These are phyloP conservation scores for Sitta carolinensis DNA, from an alignment of 2,797 vertebrate genomes.

Conservation along the genomic window DNA sequence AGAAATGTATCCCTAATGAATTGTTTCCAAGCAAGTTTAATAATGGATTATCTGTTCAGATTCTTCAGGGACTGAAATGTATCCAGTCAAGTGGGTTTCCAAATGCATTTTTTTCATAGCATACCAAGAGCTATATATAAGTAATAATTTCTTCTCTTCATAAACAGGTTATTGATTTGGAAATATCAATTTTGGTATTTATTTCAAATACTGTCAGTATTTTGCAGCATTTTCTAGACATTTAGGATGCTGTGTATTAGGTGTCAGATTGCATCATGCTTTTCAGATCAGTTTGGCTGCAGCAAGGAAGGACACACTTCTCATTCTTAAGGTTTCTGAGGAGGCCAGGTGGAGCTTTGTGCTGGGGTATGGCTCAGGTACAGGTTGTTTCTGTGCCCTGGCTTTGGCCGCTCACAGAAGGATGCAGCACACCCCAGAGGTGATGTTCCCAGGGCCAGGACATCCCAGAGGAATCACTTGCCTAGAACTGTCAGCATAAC, in stretches of 20 bases:
- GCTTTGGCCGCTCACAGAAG: neutral
- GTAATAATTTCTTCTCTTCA: neutral
- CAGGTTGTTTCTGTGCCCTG: neutral
- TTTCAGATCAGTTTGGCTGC: neutral
- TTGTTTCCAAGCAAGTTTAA: neutral
- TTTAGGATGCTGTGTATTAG: neutral
- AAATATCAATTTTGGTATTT: neutral
- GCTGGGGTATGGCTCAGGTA: neutral
- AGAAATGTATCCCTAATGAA: neutral
- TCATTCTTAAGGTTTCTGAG: neutral
- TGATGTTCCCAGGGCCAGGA: neutral
- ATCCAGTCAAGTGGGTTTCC: neutral
- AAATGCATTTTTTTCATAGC: neutral
- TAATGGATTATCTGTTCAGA: neutral
- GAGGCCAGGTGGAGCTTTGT: neutral
- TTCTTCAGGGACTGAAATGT: neutral
- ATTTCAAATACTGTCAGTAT: neutral
- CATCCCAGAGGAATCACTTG: neutral
- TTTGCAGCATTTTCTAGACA: neutral
- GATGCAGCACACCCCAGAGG: neutral
- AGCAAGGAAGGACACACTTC: neutral
- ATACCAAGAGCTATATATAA: neutral
- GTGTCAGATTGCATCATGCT: neutral
- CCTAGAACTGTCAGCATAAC: neutral
- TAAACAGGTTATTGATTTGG: neutral